Base-by-base conservation (phyloP, 1,140 invertebrate genomes). In the Phymastichus coffea region DNA sequence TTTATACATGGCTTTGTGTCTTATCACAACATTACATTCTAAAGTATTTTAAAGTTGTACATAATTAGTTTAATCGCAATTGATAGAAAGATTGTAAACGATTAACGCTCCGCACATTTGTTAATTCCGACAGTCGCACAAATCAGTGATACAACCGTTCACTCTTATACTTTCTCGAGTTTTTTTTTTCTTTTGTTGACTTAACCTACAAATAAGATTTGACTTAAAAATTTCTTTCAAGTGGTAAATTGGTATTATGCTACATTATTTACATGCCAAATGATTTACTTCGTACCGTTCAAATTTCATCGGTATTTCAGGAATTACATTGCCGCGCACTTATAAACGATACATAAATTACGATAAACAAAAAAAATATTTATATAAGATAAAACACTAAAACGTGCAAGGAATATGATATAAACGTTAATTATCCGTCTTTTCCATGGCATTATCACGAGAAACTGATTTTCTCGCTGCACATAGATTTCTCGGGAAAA, bases 231-330 rank as follows among this genome's bases (percentile, higher is more conserved):
- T n/a, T n/a, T n/a, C n/a, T n/a, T 69, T 61, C 65, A 67, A 55
- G 61, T 63, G 61, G 63, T 66, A 68, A 70, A 67, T 66, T 67
- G 51, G 62, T 63, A 68, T 66, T 71, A 71, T 71, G 57, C 70
- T 73, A 71, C 67, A 73, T 67, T 74, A 74, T 72, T 66, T 74
- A 74, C 69, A 72, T 58, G 48, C 63, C 63, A 65, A 64, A 60
- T 51, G 10, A 30, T 26, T 35, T 51, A 49, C 12, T 15, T 51
- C 25, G 35, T 8, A 19, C 37, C 41, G 40, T 22, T 33, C 40
- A 28, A 55, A 46, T 4, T 15, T 10, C 19, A 19, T 43, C 40
- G 40, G 37, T 52, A 15, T 40, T 19, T 25, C 22, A 22, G 44
- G 26, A 19, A 19, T 30, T 25, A 37, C 10, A 40, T 47, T 58